phyloP scores from a whole-genome alignment of 2,113 vertebrate genomes.

The Myocastor coypus region DNA sequence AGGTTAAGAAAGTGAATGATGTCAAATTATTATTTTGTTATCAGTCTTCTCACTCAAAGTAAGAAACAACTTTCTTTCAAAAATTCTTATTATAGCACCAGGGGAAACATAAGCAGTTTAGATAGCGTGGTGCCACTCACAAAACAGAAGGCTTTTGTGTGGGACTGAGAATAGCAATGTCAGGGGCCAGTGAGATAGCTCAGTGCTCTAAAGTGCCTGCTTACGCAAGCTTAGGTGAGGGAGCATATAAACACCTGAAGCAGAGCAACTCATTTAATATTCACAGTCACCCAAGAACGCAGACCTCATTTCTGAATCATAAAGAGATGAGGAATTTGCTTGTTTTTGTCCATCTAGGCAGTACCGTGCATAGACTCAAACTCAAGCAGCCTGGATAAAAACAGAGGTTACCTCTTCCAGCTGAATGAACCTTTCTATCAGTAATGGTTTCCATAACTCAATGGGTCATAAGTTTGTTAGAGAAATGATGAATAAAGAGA shows the following conservation, averaged over 20 bases:
- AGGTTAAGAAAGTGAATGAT: conserved; percentile 38
- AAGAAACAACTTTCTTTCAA: conserved; percentile 50
- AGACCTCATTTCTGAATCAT: background rate
- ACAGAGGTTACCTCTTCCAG: background rate
- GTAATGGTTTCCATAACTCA: conserved; percentile 6
- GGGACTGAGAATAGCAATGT: conserved; percentile 37
- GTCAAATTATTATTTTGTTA: conserved; percentile 20
- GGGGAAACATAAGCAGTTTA: background rate
- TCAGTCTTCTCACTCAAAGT: background rate
- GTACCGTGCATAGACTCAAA: background rate
- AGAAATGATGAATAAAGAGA: conserved; percentile 10
- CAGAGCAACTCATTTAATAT: background rate
- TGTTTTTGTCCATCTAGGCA: background rate
- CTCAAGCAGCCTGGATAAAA: background rate
- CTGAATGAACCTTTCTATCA: background rate
- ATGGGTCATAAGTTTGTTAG: background rate
- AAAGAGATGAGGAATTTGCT: background rate
- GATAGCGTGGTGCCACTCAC: background rate
- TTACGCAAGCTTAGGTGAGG: too few species aligned
- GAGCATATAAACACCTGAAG: conserved; percentile 16
- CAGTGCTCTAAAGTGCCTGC: too few species aligned
- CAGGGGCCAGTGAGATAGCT: background rate
- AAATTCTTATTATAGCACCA: background rate
- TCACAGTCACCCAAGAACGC: background rate
- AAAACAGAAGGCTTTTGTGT: conserved; percentile 4